Percentiles rank a stretch among this genome's conserved stretches.
phyloP scores from a whole-genome alignment of 2,113 vertebrate genomes.

The Hippocampus guttulatus region DNA sequence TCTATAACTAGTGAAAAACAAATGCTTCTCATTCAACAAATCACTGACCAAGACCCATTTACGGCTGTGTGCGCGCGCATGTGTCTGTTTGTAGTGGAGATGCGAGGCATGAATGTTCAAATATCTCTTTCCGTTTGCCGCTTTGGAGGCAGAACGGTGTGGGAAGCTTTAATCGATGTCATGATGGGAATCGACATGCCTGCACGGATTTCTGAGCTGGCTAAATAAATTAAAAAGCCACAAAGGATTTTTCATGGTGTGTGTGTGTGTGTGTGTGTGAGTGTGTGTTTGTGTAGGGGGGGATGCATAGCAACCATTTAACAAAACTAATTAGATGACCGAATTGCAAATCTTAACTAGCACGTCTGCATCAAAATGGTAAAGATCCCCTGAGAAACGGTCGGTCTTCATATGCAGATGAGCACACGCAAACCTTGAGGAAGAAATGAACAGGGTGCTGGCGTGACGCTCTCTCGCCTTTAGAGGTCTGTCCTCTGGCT shows the following conservation, averaged over 20 bases:
- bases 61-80: background rate
- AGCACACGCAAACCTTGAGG: slow-evolving; percentile 77
- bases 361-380: slow-evolving; percentile 14
- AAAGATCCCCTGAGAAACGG: background rate
- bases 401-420: slow-evolving; percentile 6
- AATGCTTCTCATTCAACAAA: background rate
- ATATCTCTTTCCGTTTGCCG: slow-evolving; percentile 38
- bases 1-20: too few relatives aligned
- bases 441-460: slow-evolving; percentile 87
- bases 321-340: slow-evolving; percentile 49
- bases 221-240: slow-evolving; percentile 55
- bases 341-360: slow-evolving; percentile 24
- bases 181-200: slow-evolving; percentile 51
- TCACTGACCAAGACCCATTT: background rate
- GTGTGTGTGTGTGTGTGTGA: too few relatives aligned
- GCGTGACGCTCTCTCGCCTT: slow-evolving; percentile 79
- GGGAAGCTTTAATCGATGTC: slow-evolving; percentile 64
- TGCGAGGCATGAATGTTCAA: slow-evolving; percentile 33
- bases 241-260: slow-evolving; percentile 34
- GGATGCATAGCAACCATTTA: slow-evolving; percentile 44
- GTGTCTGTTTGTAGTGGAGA: background rate
- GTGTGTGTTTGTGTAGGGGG: background rate
- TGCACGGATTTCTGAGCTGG: slow-evolving; percentile 54
- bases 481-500: slow-evolving; percentile 68
- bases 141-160: slow-evolving; percentile 40